Conservation (phyloP, 2,113 vertebrate species). For the Poeciliopsis retropinna region DNA sequence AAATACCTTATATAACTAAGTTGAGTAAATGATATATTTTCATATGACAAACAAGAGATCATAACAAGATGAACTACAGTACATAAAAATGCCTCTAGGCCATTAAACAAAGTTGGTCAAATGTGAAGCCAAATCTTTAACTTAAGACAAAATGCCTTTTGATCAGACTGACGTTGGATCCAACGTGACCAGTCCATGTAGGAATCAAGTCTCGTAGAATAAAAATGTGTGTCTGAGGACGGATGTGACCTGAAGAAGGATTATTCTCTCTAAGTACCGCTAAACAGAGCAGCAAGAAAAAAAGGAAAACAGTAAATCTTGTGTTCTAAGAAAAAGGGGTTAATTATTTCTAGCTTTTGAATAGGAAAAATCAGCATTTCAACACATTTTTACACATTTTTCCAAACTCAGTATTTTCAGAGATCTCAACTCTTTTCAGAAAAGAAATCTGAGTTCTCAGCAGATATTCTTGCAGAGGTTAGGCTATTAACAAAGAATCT, state of each 20-base stretch:
- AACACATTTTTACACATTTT: too few species aligned
- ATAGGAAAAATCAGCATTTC: too few species aligned
- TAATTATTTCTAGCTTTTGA: too few species aligned
- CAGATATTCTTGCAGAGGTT: too few species aligned
- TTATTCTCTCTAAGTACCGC: not conserved
- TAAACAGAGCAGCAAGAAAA: too few species aligned
- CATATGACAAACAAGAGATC: not conserved
- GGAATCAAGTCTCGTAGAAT: not conserved
- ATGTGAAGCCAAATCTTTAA: not conserved
- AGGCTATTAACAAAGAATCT: too few species aligned
- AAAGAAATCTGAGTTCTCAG: too few species aligned
- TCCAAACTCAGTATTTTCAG: too few species aligned
- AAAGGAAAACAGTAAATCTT: too few species aligned
- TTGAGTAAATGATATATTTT: not conserved
- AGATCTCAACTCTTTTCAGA: too few species aligned
- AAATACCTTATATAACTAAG: not conserved
- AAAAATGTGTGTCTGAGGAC: not conserved
- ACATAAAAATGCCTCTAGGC: not conserved
- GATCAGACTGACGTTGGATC: constrained; percentile 25
- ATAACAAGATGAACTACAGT: not conserved
- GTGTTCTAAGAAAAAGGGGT: too few species aligned
- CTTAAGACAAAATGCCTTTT: constrained; percentile 21
- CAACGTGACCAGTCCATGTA: constrained; percentile 26
- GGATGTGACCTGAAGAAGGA: not conserved
- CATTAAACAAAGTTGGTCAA: not conserved